phyloP scores from a whole-genome alignment of 1,140 invertebrate species.

The Halesus radiatus region DNA sequence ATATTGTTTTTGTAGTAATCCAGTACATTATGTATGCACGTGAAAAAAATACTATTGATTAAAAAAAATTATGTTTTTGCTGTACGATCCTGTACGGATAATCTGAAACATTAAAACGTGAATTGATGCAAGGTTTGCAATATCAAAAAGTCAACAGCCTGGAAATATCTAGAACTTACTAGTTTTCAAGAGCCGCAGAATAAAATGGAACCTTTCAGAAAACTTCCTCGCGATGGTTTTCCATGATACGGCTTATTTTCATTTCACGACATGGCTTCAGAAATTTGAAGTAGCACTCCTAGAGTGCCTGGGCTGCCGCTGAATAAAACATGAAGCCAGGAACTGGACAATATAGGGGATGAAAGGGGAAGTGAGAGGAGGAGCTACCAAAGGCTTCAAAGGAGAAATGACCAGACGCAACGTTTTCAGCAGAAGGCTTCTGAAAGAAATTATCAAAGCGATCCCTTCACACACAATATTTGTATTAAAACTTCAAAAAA shows the following conservation, averaged over 20 bases:
- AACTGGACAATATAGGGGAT: slow-evolving; percentile 2
- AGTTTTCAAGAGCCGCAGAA: not conserved
- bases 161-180: too few relatives aligned
- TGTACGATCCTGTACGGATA: too few relatives aligned
- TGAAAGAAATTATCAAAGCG: not conserved
- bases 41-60: too few relatives aligned
- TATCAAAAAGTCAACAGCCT: too few relatives aligned
- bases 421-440: not conserved
- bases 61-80: too few relatives aligned
- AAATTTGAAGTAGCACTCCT: not conserved
- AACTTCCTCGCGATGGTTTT: not conserved
- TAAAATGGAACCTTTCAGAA: not conserved
- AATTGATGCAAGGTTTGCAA: too few relatives aligned
- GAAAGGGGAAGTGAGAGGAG: slow-evolving; percentile 10
- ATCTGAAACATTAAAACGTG: too few relatives aligned
- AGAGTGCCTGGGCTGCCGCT: not conserved
- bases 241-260: not conserved
- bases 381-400: slow-evolving; percentile 9
- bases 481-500: too few relatives aligned
- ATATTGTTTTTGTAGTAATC: too few relatives aligned
- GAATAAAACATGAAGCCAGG: slow-evolving; percentile 12
- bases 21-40: too few relatives aligned
- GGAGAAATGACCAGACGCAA: slow-evolving; percentile 10
- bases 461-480: too few relatives aligned
- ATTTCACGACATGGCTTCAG: not conserved